phyloP scores from a whole-genome alignment of 1,140 invertebrate genomes.

The Colletes latitarsis region DNA sequence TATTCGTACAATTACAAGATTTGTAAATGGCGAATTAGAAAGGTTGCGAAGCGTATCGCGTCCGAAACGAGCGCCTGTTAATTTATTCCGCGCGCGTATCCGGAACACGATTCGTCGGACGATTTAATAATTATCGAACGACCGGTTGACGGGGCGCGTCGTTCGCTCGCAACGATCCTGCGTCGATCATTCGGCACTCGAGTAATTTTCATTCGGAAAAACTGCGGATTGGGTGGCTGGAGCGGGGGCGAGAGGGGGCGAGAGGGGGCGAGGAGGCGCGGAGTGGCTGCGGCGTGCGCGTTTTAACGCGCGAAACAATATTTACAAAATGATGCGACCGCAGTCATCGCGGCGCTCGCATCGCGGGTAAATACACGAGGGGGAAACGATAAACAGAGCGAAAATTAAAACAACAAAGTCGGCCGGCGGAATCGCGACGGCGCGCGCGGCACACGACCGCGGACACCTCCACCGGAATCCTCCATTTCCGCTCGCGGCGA shows the following conservation, averaged over 20 bases:
- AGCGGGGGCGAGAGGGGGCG: no score
- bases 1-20: no score
- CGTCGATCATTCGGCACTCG: conserved; percentile 31
- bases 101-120: conserved; percentile 37
- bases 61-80: conserved; percentile 35
- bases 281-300: conserved; percentile 21
- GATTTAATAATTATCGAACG: conserved; percentile 62
- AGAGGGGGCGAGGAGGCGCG: background rate
- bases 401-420: conserved; percentile 57
- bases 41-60: conserved; percentile 34
- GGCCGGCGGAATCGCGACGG: conserved; percentile 12
- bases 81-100: conserved; percentile 60
- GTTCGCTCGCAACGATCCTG: conserved; percentile 34
- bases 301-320: conserved; percentile 53
- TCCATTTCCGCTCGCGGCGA: conserved; percentile 10
- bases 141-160: conserved; percentile 49
- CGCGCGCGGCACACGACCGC: conserved; percentile 10
- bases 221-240: background rate
- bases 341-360: conserved; percentile 47
- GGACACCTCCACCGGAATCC: background rate
- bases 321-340: conserved; percentile 64
- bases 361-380: conserved; percentile 57
- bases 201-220: conserved; percentile 61
- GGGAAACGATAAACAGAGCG: conserved; percentile 46
- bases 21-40: no score